phyloP scores from a whole-genome alignment of 2,797 vertebrate species.

The Chelon auratus region DNA sequence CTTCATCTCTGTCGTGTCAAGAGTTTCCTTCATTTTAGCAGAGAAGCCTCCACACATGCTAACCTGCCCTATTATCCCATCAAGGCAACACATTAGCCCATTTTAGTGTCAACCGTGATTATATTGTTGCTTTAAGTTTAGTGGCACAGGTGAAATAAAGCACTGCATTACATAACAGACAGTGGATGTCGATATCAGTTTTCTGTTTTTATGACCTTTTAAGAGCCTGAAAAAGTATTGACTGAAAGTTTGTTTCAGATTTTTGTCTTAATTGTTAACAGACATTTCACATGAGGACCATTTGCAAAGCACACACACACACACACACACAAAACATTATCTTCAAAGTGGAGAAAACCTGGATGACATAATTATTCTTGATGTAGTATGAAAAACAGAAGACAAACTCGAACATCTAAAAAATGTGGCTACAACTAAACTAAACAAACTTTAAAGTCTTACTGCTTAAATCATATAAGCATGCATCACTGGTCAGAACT shows the following conservation, averaged over 20 bases:
- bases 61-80: constrained; percentile 21
- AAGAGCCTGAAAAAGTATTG: not conserved
- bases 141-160: constrained; percentile 22
- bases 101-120: constrained; percentile 17
- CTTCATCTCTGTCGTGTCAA: constrained; percentile 1
- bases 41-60: constrained; percentile 1
- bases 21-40: not conserved
- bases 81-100: constrained; percentile 38
- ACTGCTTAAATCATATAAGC: not conserved
- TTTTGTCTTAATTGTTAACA: too few relatives aligned
- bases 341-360: too few relatives aligned
- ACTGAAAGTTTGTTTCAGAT: not conserved
- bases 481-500: too few relatives aligned
- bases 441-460: not conserved
- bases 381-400: not conserved
- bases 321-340: too few relatives aligned
- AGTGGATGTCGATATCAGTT: constrained; percentile 9
- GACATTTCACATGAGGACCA: too few relatives aligned
- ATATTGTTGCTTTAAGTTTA: constrained; percentile 25
- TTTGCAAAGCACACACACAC: too few relatives aligned
- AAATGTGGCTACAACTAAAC: not conserved
- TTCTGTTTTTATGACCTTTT: not conserved
- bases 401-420: not conserved
- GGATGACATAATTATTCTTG: too few relatives aligned
- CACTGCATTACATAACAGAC: constrained; percentile 28